Percentiles rank a stretch among this genome's conserved stretches.
These are phyloP conservation scores for Phocoena phocoena DNA, from an alignment of 2,113 vertebrate species.

Conservation along the genomic window DNA sequence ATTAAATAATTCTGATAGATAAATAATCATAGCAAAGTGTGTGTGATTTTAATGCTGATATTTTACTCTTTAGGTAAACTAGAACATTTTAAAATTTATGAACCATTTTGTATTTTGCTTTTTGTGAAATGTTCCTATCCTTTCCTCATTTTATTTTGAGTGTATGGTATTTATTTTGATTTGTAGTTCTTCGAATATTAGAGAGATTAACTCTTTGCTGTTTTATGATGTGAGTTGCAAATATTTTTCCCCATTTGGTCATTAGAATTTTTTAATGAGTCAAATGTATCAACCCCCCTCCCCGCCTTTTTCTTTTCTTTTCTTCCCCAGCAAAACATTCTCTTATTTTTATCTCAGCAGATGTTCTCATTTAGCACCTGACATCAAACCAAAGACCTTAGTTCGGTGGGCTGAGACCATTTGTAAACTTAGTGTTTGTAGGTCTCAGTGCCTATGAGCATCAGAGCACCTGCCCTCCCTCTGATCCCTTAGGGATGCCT, in stretches of 20 bases:
- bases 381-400: background rate
- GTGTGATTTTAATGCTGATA: background rate
- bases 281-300: background rate
- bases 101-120: background rate
- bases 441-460: background rate
- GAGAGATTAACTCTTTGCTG: background rate
- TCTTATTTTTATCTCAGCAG: constrained; percentile 51
- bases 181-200: background rate
- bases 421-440: background rate
- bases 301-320: background rate
- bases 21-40: background rate
- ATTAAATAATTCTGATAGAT: background rate
- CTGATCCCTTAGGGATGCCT: background rate
- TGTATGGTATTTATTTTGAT: background rate
- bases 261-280: background rate
- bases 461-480: background rate
- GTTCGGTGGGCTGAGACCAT: background rate
- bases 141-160: background rate
- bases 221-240: background rate
- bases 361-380: constrained; percentile 52
- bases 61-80: background rate
- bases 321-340: constrained; percentile 48
- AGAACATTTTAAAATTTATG: background rate
- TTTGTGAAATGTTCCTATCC: background rate
- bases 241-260: background rate